phyloP scores from a whole-genome alignment of 64 coral and sea anemone genomes.

The Pocillopora damicornis region DNA sequence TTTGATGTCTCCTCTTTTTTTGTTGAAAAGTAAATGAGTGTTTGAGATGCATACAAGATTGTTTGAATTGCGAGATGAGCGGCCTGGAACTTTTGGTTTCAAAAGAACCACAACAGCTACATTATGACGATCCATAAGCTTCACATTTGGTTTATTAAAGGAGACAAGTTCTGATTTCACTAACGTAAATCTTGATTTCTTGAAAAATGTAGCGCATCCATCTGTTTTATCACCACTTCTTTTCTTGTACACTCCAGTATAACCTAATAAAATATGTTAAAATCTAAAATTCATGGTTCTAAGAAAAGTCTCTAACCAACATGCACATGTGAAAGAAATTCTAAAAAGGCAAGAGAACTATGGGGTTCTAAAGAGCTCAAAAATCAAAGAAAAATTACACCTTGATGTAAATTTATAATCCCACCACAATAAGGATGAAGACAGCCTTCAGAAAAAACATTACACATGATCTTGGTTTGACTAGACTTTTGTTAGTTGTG shows the following conservation, averaged over 20 bases:
- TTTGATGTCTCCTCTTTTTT: conserved; percentile 90
- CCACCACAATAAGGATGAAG: no score
- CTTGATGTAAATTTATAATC: no score
- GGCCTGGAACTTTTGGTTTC: conserved; percentile 28
- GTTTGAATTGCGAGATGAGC: not conserved
- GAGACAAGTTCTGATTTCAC: conserved; percentile 52
- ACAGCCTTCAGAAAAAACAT: no score
- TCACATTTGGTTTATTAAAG: conserved; percentile 52
- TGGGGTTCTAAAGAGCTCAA: no score
- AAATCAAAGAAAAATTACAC: no score
- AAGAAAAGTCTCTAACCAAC: no score
- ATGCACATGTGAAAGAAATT: no score
- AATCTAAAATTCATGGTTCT: not conserved
- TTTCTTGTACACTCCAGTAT: conserved; percentile 74
- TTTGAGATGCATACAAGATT: conserved; percentile 78
- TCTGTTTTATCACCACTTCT: conserved; percentile 84
- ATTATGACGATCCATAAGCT: conserved; percentile 85
- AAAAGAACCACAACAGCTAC: conserved; percentile 61
- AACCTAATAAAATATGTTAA: conserved; percentile 46
- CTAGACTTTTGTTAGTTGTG: no score
- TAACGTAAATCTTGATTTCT: conserved; percentile 54
- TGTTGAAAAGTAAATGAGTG: conserved; percentile 89
- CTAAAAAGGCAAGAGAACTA: no score
- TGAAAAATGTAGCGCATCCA: conserved; percentile 93
- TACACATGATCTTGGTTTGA: no score